These are phyloP conservation scores for Leucopsar rothschildi DNA, from an alignment of 2,113 vertebrate species.

Conservation along the genomic window DNA sequence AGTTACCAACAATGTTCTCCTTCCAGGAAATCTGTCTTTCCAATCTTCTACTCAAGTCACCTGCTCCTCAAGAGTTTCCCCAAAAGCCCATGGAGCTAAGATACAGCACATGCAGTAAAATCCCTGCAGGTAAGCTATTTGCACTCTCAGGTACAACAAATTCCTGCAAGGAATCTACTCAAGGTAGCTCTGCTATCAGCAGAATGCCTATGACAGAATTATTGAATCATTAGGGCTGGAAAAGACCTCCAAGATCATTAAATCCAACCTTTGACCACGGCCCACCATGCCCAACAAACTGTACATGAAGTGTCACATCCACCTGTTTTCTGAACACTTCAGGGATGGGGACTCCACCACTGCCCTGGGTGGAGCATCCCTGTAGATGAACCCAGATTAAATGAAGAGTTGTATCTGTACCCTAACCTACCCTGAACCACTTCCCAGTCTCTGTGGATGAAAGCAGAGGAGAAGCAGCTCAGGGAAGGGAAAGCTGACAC, in stretches of 20 bases:
- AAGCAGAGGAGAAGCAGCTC: not conserved
- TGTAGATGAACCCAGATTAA: not conserved
- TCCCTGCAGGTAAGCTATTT: not conserved
- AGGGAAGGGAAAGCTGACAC: not conserved
- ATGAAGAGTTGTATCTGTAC: rapidly evolving
- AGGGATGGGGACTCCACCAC: not conserved
- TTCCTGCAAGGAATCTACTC: not conserved
- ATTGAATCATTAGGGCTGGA: not conserved
- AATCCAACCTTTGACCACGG: not conserved
- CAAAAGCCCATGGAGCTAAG: not conserved
- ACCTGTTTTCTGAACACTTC: not conserved
- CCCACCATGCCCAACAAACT: not conserved
- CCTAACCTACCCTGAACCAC: not conserved
- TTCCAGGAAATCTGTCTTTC: not conserved
- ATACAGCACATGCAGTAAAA: not conserved
- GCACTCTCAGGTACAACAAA: not conserved
- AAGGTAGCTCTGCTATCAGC: not conserved
- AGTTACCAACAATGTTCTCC: not conserved
- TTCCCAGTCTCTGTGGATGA: not conserved
- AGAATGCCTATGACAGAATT: not conserved
- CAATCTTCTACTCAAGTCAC: not conserved
- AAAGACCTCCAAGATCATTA: not conserved
- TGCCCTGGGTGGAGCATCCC: not conserved
- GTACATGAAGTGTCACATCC: not conserved
- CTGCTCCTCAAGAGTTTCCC: not conserved